Evolutionary conservation across 2,888 invertebrate species (phyloP).

Genomic region (Phaedon cochleariae): DNA sequence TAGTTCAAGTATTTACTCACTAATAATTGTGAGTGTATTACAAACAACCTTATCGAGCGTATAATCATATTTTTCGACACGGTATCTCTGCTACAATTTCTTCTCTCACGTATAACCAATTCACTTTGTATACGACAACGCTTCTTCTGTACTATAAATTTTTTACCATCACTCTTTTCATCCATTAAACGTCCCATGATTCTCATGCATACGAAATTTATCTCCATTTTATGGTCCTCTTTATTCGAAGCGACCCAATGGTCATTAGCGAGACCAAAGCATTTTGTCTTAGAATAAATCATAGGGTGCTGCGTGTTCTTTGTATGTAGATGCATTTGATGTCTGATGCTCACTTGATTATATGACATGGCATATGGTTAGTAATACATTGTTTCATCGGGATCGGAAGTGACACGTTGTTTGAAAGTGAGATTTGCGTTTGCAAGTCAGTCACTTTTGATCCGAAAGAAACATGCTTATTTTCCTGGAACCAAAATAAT

Average conservation of each 20-base stretch:
- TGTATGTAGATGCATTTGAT: background rate
- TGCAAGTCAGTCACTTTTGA: no score
- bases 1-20: no score
- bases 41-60: no score
- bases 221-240: background rate
- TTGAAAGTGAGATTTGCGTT: no score
- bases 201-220: constrained; percentile 2
- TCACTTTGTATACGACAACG: background rate
- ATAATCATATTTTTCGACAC: no score
- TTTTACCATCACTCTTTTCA: background rate
- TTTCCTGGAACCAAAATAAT: no score
- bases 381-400: no score
- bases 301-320: background rate
- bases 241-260: background rate
- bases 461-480: no score
- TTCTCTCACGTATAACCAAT: no score
- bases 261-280: background rate
- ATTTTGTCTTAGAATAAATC: background rate
- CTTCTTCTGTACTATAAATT: background rate
- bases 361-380: background rate
- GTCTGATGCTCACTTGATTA: background rate
- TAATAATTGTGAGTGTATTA: no score
- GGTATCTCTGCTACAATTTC: no score
- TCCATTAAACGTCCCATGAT: background rate
- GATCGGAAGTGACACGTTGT: no score